Conservation (phyloP, 2,888 invertebrate genomes). For the Chymomyza amoena region DNA sequence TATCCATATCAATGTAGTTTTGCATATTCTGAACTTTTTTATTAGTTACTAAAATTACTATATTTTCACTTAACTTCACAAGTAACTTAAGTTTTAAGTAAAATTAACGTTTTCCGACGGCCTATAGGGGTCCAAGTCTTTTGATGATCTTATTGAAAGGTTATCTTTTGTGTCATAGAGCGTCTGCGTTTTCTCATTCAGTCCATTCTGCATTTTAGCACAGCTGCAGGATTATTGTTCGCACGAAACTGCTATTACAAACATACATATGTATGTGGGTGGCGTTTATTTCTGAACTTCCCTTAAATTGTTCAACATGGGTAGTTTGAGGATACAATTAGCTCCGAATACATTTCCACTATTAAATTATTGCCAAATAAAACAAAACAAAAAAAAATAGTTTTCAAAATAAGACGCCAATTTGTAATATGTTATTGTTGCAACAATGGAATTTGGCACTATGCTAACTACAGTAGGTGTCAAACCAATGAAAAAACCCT, state of each 20-base stretch:
- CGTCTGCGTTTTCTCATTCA: neutral
- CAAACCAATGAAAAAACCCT: slow-evolving; percentile 47
- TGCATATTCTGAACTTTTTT: neutral
- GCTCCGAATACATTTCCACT: neutral
- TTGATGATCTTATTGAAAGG: neutral
- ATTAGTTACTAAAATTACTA: neutral
- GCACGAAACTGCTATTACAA: too few species aligned
- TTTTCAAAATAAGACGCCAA: neutral
- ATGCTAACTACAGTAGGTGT: slow-evolving; percentile 29
- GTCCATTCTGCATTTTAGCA: neutral
- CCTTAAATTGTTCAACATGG: too few species aligned
- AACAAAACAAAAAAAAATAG: neutral
- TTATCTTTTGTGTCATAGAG: neutral
- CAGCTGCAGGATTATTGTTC: neutral
- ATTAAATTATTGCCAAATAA: slow-evolving; percentile 30
- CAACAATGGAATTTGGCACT: slow-evolving; percentile 41
- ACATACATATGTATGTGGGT: too few species aligned
- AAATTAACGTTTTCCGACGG: neutral
- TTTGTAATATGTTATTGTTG: slow-evolving; percentile 28
- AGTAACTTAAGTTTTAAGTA: too few species aligned
- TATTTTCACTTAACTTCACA: too few species aligned
- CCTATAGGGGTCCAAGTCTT: neutral
- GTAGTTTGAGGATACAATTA: too few species aligned
- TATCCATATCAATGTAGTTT: neutral
- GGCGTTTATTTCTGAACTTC: too few species aligned